Base-by-base conservation (phyloP, 2,888 invertebrate genomes). In the Trilocha varians region DNA sequence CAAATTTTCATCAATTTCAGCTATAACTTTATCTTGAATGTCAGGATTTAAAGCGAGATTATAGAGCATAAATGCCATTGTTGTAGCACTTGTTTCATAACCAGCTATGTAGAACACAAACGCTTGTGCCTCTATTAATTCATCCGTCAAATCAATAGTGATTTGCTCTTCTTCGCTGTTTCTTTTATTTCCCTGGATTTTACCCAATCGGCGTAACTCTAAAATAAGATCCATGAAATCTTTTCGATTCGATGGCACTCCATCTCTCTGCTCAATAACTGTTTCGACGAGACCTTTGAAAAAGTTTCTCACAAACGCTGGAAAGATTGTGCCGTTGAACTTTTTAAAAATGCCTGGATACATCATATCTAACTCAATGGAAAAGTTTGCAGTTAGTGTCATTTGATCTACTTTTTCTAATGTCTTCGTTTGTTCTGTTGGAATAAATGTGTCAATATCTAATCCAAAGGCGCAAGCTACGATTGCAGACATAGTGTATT, bases 81-180 rank as follows among this genome's bases (percentile, higher is more conserved):
- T 71, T 0, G 77, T 70, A 0, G 85, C 73, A 34, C 72, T 76
- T 1, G 84, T 83, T 48, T 84, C 85, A 47, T 75, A 85, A 0
- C 85, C 85, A 6, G 71, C 87, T 2, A 63, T 58, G 43, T 78
- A 83, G 50, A 86, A 83, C 13, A 80, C 58, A 48, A 80, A 76
- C 2, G 73, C 72, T 50, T 85, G 80, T 0, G 80, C 74, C 1
- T 67, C 64, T 14, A 79, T 70, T 0, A 75, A 36, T 13, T 54
- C 58, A 1, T 76, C 65, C 3, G 67, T 66, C 9, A 77, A 46
- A 44, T 68, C 62, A 14, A 70, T 13, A 5, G 40, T n/a, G 1
- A 39, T 13, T 3, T 50, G 41, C 14, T 48, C 37, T 1, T 53
- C 48, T 6, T 50, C 47, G 1, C 43, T 41, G 3, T 48, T 44